A percentile compares a stretch with the other conserved stretches of the same genome.
Conservation (phyloP, 2,113 vertebrate species). For the Empidonax traillii region DNA sequence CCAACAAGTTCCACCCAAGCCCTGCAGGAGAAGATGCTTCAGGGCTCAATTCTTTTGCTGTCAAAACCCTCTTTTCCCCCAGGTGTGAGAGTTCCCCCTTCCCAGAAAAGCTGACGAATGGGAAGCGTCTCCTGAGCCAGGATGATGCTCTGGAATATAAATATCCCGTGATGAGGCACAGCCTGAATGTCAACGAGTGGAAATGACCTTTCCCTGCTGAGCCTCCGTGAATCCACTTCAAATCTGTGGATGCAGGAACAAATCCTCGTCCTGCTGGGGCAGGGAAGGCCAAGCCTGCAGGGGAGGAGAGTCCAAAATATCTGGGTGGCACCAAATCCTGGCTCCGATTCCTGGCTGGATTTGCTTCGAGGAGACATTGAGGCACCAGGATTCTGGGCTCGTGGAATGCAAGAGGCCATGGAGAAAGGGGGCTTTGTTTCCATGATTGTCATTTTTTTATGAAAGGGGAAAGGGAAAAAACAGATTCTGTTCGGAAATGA, state of each 20-base stretch:
- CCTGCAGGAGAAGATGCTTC: neutral
- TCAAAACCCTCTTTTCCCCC: neutral
- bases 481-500: conserved; percentile 38
- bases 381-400: conserved; percentile 58
- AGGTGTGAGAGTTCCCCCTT: conserved; percentile 5
- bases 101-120: conserved; percentile 8
- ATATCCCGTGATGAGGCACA: neutral
- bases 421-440: conserved; percentile 38
- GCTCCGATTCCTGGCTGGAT: conserved; percentile 24
- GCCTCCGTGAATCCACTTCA: neutral
- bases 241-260: neutral
- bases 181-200: conserved; percentile 51
- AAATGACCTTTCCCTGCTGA: conserved; percentile 51
- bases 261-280: neutral
- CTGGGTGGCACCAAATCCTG: conserved; percentile 57
- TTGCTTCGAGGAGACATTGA: conserved; percentile 59
- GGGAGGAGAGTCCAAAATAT: conserved; percentile 20
- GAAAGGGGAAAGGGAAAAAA: conserved; percentile 29
- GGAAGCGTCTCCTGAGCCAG: neutral
- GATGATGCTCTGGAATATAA: neutral
- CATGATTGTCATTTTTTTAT: neutral
- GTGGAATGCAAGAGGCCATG: neutral
- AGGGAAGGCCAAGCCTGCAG: neutral
- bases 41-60: neutral
- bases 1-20: no score